Conservation (phyloP, 2,797 vertebrate species). For the Danio aesculapii region DNA sequence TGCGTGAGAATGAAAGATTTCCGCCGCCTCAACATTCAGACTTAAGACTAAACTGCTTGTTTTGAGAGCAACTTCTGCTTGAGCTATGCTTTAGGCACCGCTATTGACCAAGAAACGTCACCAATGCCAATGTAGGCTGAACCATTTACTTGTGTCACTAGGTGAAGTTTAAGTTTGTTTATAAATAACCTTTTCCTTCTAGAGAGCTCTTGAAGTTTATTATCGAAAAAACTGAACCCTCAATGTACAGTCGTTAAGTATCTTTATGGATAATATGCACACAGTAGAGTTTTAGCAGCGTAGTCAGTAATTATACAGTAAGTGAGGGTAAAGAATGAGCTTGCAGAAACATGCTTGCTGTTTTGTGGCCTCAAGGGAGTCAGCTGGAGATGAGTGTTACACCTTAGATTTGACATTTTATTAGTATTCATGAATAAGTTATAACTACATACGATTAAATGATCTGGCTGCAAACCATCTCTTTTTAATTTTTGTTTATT, state of each 20-base stretch:
- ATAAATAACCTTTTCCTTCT: not conserved
- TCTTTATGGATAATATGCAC: not conserved
- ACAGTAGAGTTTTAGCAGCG: too few relatives aligned
- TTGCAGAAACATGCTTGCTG: slow-evolving; percentile 13
- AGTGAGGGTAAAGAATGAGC: not conserved
- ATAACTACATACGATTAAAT: not conserved
- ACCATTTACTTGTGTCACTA: not conserved
- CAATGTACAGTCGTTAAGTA: not conserved
- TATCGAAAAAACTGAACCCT: not conserved
- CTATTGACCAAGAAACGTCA: too few relatives aligned
- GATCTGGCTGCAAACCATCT: not conserved
- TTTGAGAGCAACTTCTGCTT: too few relatives aligned
- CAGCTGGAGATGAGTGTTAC: not conserved
- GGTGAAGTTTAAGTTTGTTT: not conserved
- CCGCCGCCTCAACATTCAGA: too few relatives aligned
- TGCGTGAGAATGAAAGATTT: too few relatives aligned
- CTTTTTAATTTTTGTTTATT: not conserved
- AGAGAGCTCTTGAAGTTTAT: not conserved
- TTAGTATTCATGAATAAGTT: not conserved
- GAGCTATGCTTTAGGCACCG: too few relatives aligned
- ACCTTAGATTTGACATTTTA: slow-evolving; percentile 11
- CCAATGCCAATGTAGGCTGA: not conserved
- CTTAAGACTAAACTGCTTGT: too few relatives aligned
- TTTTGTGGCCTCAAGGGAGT: not conserved
- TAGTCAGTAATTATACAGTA: not conserved